phyloP scores from a whole-genome alignment of 2,888 invertebrate genomes.

The Hoplodrina blanda region DNA sequence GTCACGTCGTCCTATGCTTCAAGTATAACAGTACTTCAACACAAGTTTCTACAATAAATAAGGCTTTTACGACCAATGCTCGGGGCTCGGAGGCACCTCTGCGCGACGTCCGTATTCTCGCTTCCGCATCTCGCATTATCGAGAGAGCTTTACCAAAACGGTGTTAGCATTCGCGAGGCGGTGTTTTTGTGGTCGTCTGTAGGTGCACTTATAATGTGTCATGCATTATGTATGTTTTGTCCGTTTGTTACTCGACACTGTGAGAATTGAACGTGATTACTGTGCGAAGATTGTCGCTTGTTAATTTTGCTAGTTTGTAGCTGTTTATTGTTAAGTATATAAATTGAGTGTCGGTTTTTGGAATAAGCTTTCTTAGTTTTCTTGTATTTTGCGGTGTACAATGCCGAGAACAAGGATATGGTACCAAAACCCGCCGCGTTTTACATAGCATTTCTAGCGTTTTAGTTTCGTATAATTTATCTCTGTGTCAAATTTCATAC shows the following conservation, averaged over 20 bases:
- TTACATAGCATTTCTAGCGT: too few relatives aligned
- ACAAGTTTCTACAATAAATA: slow-evolving; percentile 65
- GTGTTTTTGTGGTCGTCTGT: slow-evolving; percentile 61
- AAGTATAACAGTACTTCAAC: slow-evolving; percentile 66
- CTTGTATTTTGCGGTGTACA: neutral
- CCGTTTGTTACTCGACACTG: slow-evolving; percentile 62
- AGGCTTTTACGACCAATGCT: slow-evolving; percentile 62
- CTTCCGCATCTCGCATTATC: slow-evolving; percentile 70
- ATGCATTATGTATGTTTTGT: slow-evolving; percentile 78
- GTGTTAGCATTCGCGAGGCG: slow-evolving; percentile 72
- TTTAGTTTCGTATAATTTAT: too few relatives aligned
- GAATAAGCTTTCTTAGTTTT: neutral
- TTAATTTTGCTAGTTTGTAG: slow-evolving; percentile 27
- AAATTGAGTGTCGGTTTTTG: slow-evolving; percentile 20
- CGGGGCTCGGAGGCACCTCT: slow-evolving; percentile 49
- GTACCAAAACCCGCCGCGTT: neutral
- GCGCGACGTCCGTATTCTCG: slow-evolving; percentile 53
- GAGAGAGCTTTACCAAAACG: slow-evolving; percentile 72
- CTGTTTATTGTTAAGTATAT: slow-evolving; percentile 40
- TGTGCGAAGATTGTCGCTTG: slow-evolving; percentile 49
- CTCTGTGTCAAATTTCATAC: too few relatives aligned
- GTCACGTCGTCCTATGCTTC: slow-evolving; percentile 60
- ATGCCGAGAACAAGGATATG: neutral
- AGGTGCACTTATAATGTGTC: slow-evolving; percentile 67
- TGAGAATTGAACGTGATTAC: slow-evolving; percentile 61